Evolutionary conservation across 1,140 invertebrate genomes (phyloP), one percentile per base, ranked within the genome.

Genomic region (Drosophila mayri): DNA sequence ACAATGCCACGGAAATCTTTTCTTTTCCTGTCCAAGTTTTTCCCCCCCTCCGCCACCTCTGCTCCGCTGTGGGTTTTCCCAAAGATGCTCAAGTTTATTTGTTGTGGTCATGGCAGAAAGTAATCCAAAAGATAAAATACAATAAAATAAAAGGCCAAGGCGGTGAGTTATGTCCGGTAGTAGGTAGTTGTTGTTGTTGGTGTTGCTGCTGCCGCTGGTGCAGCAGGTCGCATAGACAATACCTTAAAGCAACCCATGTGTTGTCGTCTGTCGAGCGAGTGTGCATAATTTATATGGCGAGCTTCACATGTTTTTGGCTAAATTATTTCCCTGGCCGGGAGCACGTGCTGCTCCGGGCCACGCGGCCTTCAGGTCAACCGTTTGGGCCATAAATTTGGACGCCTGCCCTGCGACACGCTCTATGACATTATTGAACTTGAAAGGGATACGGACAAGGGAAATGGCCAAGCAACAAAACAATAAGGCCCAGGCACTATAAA

Each of bases 91-190:
- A 76, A 90, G 81, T 90, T 90, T 90, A 90, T 90, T 88, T 90
- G 85, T 90, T 90, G 85, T 85, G 85, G 85, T 90, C 85, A 90
- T 90, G 85, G 85, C 77, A 90, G 78, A 90, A 90, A 90, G 81
- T 90, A 90, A 90, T 90, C 85, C 85, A 81, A 84, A 84, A 90
- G 85, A 90, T 90, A 90, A 88, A 90, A 90, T 90, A 90, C 85
- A 90, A 90, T 90, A 90, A 90, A 90, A 88, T 88, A 90, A 90
- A 90, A 90, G 85, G 81, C 85, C 74, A 90, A 60, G 83, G 84
- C 84, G 80, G 80, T 87, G 84, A 87, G 84, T 87, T 88, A 87
- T 87, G 80, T 87, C 64, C 70, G 60, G 40, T 40, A 38, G 38
- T 71, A 57, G 41, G 44, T 44, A 67, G 49, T 44, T 44, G 10